Evolutionary conservation across 1,140 invertebrate genomes (phyloP).

Genomic region (Cydia amplana): DNA sequence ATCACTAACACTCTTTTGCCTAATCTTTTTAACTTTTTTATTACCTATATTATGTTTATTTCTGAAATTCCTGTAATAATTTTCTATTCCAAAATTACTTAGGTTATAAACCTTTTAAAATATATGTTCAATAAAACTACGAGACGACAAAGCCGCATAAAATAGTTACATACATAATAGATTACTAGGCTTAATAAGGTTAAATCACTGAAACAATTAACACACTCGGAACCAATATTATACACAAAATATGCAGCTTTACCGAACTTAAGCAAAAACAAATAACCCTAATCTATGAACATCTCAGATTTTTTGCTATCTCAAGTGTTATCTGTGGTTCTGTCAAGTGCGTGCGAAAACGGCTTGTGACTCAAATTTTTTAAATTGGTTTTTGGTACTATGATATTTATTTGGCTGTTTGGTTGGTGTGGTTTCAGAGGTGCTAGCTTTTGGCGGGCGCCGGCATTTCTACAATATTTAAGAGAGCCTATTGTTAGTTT

Average conservation of each 20-base stretch:
- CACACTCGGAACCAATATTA: background rate
- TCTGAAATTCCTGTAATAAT: no score
- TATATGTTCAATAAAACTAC: no score
- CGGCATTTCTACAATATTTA: conserved; percentile 46
- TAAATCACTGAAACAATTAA: no score
- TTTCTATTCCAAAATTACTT: no score
- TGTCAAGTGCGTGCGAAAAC: conserved; percentile 69
- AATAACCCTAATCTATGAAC: conserved; percentile 6
- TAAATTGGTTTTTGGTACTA: background rate
- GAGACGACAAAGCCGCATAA: no score
- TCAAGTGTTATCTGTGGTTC: conserved; percentile 54
- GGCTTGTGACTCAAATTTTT: conserved; percentile 6
- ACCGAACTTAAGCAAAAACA: conserved; percentile 4
- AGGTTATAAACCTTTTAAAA: no score
- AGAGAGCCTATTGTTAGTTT: conserved; percentile 50
- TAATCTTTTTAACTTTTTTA: no score
- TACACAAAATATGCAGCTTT: background rate
- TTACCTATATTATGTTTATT: no score
- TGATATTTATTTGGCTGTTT: conserved; percentile 21
- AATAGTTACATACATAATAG: no score
- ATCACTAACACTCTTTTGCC: no score
- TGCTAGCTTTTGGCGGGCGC: conserved; percentile 66
- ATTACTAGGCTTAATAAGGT: no score
- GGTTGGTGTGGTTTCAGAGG: conserved; percentile 21
- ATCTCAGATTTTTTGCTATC: conserved; percentile 34